Conservation (phyloP, 2,888 invertebrate genomes). For the Hipparchia semele region DNA sequence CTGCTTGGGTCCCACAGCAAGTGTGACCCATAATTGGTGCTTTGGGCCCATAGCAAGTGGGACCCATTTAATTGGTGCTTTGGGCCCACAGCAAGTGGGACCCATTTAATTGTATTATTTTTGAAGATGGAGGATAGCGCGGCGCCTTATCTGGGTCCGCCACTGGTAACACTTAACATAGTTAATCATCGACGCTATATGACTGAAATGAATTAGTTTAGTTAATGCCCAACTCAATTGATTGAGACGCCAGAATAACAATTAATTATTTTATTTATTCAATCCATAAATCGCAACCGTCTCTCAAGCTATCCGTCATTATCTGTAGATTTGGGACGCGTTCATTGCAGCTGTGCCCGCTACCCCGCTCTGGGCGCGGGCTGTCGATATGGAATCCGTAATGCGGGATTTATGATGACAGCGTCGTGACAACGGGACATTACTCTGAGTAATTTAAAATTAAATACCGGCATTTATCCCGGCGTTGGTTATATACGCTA, state of each 20-base stretch:
- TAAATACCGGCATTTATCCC: constrained; percentile 26
- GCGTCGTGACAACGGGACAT: constrained; percentile 34
- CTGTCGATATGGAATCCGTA: constrained; percentile 37
- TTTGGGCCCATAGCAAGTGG: too few relatives aligned
- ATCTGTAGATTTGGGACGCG: constrained; percentile 70
- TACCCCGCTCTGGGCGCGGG: constrained; percentile 24
- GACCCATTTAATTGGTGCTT: too few relatives aligned
- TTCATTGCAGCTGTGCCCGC: constrained; percentile 63
- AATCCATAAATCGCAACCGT: constrained; percentile 3
- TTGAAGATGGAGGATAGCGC: too few relatives aligned
- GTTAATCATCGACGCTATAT: too few relatives aligned
- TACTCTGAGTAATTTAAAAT: constrained; percentile 33
- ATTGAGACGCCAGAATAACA: background rate
- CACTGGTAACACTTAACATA: too few relatives aligned
- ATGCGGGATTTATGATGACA: constrained; percentile 38
- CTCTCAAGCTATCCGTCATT: constrained; percentile 50
- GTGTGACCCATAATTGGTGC: too few relatives aligned
- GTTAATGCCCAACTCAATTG: background rate
- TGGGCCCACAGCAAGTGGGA: too few relatives aligned
- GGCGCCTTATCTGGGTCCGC: background rate
- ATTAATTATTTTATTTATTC: constrained; percentile 8
- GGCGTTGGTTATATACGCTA: background rate
- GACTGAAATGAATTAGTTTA: background rate
- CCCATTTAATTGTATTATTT: too few relatives aligned
- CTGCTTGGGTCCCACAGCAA: too few relatives aligned